Evolutionary conservation across 64 coral and sea anemone species (phyloP).

Genomic region (Catalaphyllia jardinei): DNA sequence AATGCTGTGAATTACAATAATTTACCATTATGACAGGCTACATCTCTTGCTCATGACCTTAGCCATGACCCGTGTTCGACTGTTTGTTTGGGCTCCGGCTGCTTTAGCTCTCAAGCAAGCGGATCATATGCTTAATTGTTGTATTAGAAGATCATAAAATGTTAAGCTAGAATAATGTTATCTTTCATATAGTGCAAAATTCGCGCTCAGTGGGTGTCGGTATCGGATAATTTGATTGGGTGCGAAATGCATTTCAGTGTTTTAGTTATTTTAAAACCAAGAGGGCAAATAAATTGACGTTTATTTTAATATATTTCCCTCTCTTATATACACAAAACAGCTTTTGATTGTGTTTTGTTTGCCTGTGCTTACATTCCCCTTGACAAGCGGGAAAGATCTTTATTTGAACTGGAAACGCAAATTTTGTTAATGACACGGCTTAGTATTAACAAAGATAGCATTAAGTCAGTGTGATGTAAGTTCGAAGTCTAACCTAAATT

Average conservation of each 20-base stretch:
- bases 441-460: background rate
- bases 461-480: background rate
- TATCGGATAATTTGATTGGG: background rate
- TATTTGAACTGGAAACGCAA: background rate
- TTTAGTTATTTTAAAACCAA: conserved; percentile 7
- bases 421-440: background rate
- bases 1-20: conserved; percentile 42
- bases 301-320: conserved; percentile 22
- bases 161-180: background rate
- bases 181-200: background rate
- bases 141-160: conserved; percentile 12
- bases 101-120: background rate
- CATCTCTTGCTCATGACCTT: conserved; percentile 1
- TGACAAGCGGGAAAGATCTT: background rate
- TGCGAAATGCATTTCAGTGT: background rate
- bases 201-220: background rate
- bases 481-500: too few species aligned
- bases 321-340: background rate
- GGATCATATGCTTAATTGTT: conserved; percentile 12
- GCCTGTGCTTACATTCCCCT: background rate
- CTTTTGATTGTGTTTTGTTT: conserved; percentile 8
- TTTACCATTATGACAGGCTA: conserved; percentile 25
- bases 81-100: conserved; percentile 6
- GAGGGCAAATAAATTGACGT: conserved; percentile 27
- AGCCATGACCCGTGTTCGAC: background rate